Evolutionary conservation across 2,113 vertebrate genomes (phyloP).

Genomic region (Motacilla tschutschensis): DNA sequence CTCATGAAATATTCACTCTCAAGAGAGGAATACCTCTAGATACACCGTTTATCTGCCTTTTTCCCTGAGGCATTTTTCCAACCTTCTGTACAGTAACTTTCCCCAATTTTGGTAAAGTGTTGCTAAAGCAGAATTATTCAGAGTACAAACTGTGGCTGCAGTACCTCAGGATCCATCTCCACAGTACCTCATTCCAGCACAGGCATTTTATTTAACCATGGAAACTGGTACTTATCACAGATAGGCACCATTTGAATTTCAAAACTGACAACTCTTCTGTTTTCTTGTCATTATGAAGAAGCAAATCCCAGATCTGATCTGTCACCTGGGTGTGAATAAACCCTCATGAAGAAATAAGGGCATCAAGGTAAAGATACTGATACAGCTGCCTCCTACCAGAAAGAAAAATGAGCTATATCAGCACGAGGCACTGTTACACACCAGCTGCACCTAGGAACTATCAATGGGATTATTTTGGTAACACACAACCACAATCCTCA

Average conservation of each 20-base stretch:
- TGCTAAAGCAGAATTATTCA: neutral
- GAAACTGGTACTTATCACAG: neutral
- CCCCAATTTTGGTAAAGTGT: neutral
- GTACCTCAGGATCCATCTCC: neutral
- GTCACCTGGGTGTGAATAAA: neutral
- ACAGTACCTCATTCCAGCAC: neutral
- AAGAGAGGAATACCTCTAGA: neutral
- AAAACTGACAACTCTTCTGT: neutral
- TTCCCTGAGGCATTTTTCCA: neutral
- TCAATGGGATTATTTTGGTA: neutral
- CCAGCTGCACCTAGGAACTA: neutral
- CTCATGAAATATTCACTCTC: neutral
- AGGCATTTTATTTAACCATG: neutral
- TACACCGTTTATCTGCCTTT: neutral
- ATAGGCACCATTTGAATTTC: neutral
- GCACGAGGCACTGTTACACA: neutral
- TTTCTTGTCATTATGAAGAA: neutral
- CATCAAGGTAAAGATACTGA: neutral
- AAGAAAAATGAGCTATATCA: neutral
- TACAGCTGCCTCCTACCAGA: neutral
- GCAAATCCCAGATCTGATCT: neutral
- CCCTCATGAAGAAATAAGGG: neutral
- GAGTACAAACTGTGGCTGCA: neutral
- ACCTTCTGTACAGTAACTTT: neutral
- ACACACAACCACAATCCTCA: neutral